phyloP scores from a whole-genome alignment of 2,113 vertebrate genomes.

The Nothobranchius kuhntae region DNA sequence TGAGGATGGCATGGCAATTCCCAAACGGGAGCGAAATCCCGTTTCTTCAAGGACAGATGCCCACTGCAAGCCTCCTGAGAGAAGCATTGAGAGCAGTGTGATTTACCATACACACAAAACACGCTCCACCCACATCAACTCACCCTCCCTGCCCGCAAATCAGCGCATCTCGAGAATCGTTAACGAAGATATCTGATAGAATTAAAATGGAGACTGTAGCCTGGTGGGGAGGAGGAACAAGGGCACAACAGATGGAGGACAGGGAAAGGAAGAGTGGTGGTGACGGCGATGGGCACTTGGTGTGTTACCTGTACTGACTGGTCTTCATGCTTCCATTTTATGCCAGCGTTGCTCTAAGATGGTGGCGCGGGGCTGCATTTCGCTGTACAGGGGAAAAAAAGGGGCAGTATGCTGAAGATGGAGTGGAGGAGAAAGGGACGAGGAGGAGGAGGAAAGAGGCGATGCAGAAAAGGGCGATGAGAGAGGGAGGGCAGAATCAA shows the following conservation, averaged over 20 bases:
- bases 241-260: constrained; percentile 7
- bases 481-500: constrained; percentile 73
- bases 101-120: constrained; percentile 76
- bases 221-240: constrained; percentile 6
- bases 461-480: constrained; percentile 67
- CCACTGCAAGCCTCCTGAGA: constrained; percentile 72
- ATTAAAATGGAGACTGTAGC: constrained; percentile 65
- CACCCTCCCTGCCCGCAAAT: constrained; percentile 69
- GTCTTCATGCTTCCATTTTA: constrained; percentile 79
- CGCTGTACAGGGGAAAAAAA: constrained; percentile 71
- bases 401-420: constrained; percentile 74
- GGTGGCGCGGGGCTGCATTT: constrained; percentile 77
- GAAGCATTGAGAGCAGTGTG: constrained; percentile 69
- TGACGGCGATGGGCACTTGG: constrained; percentile 27
- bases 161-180: constrained; percentile 60
- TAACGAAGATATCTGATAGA: constrained; percentile 72
- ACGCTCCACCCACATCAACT: constrained; percentile 59
- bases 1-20: constrained; percentile 70
- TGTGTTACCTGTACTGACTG: constrained; percentile 75
- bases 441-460: constrained; percentile 63
- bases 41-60: constrained; percentile 70
- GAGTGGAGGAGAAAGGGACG: constrained; percentile 58
- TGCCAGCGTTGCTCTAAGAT: constrained; percentile 81
- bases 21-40: constrained; percentile 58
- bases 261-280: constrained; percentile 26